phyloP scores from a whole-genome alignment of 2,888 invertebrate species.

The Diarsia rubi region DNA sequence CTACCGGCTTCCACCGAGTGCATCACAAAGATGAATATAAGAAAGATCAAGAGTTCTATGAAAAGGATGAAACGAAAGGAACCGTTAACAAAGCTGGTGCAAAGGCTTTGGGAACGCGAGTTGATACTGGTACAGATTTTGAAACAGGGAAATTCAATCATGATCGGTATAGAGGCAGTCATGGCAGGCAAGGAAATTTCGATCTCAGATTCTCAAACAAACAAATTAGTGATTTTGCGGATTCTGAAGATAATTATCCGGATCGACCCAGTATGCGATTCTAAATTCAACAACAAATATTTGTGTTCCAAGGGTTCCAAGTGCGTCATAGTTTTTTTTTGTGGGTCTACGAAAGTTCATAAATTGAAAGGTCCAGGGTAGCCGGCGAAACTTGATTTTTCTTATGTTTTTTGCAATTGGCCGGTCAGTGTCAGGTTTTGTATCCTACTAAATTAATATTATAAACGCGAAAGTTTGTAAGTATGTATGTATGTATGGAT shows the following conservation, averaged over 20 bases:
- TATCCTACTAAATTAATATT: no score
- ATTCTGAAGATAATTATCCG: slow-evolving; percentile 77
- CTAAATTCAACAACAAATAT: neutral
- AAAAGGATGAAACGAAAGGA: slow-evolving; percentile 89
- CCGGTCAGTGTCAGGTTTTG: no score
- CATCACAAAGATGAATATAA: slow-evolving; percentile 92
- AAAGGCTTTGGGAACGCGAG: slow-evolving; percentile 84
- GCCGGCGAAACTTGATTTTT: no score
- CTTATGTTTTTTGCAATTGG: no score
- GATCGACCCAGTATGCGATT: neutral
- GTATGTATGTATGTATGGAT: no score
- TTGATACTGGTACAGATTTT: slow-evolving; percentile 84
- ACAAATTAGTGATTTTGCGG: slow-evolving; percentile 85
- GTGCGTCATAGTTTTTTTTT: neutral
- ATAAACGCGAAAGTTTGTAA: no score
- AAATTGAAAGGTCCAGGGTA: no score
- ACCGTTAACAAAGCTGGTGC: slow-evolving; percentile 88
- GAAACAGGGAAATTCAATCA: slow-evolving; percentile 83
- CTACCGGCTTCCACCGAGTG: slow-evolving; percentile 90
- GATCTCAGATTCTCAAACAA: slow-evolving; percentile 89
- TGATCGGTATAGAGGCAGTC: slow-evolving; percentile 84
- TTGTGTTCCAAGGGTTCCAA: neutral
- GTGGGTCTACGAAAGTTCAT: neutral
- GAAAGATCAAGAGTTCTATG: slow-evolving; percentile 91
- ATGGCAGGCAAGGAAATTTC: slow-evolving; percentile 86